These are phyloP conservation scores for Cyprinus carpio DNA, from an alignment of 2,113 vertebrate genomes.

Conservation along the genomic window DNA sequence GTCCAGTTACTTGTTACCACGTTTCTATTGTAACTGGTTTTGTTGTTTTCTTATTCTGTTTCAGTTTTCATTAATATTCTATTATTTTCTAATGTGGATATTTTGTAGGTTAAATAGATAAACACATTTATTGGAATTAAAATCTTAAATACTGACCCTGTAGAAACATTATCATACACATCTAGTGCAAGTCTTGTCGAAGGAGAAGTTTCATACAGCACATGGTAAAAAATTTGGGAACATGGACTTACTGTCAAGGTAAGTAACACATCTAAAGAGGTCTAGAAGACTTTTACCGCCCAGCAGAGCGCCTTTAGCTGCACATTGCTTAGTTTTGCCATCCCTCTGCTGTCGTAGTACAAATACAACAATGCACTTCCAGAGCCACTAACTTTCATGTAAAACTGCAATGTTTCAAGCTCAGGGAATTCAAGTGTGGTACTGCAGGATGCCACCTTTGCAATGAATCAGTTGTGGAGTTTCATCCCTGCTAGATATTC, in stretches of 20 bases:
- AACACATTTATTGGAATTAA: background rate
- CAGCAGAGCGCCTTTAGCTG: background rate
- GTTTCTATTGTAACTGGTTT: background rate
- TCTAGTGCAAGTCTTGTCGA: background rate
- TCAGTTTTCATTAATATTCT: background rate
- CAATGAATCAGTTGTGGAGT: background rate
- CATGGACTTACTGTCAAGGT: background rate
- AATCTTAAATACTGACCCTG: background rate
- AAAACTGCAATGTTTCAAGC: no score
- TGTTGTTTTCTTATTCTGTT: background rate
- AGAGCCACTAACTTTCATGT: background rate
- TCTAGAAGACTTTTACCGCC: background rate
- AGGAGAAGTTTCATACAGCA: background rate
- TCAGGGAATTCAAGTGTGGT: no score
- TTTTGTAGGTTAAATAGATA: background rate
- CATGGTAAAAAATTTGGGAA: background rate
- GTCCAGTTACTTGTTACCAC: background rate
- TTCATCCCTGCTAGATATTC: background rate
- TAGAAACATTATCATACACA: background rate
- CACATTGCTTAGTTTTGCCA: background rate
- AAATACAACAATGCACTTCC: background rate
- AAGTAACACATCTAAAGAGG: background rate
- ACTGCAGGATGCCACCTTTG: no score
- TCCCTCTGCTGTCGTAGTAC: background rate
- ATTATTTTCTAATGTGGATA: background rate